A percentile compares a stretch with the other conserved stretches of the same genome.
Evolutionary conservation across 2,888 invertebrate species (phyloP).

Genomic region (Eucriotettix oculatus): DNA sequence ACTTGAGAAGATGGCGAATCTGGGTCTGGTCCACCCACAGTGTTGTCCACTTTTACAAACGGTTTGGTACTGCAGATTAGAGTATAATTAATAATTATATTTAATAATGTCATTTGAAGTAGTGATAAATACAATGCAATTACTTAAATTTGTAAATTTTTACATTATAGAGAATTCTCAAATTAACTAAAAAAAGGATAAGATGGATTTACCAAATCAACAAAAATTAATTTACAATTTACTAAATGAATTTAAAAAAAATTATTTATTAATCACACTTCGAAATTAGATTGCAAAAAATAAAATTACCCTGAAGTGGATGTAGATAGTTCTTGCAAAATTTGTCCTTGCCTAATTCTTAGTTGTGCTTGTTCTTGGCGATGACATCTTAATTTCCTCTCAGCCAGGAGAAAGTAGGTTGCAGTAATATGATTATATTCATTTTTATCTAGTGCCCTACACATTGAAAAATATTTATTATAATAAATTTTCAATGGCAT

Average conservation of each 20-base stretch:
- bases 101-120: too few species aligned
- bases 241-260: too few species aligned
- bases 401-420: slow-evolving; percentile 91
- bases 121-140: too few species aligned
- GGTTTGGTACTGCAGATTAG: slow-evolving; percentile 9
- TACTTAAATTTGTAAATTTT: too few species aligned
- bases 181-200: too few species aligned
- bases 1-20: slow-evolving; percentile 13
- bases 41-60: slow-evolving; percentile 19
- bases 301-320: slow-evolving; percentile 3
- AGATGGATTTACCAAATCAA: too few species aligned
- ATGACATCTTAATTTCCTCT: slow-evolving; percentile 69
- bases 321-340: neutral
- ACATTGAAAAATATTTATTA: slow-evolving; percentile 14
- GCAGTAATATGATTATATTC: slow-evolving; percentile 98
- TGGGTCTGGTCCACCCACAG: slow-evolving; percentile 21
- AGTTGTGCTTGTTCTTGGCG: slow-evolving; percentile 44
- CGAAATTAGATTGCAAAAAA: too few species aligned
- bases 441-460: slow-evolving; percentile 78
- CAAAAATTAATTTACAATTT: too few species aligned
- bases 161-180: too few species aligned
- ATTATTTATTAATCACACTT: too few species aligned
- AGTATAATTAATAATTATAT: too few species aligned
- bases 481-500: neutral
- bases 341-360: slow-evolving; percentile 19